phyloP scores from a whole-genome alignment of 2,113 vertebrate genomes.

The Macquaria ambigua region DNA sequence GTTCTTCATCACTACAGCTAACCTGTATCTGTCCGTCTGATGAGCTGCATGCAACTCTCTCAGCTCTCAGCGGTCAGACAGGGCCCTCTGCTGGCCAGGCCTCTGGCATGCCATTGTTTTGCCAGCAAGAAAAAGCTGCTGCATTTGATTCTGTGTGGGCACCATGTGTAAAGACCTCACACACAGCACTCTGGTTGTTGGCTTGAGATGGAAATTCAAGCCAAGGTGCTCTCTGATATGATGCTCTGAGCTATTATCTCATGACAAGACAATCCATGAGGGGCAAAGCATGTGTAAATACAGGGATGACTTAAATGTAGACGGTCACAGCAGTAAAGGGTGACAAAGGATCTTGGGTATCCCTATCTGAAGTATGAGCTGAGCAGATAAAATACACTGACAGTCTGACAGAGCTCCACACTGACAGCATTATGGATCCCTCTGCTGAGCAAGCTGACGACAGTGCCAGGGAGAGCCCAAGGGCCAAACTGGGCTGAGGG shows the following conservation, averaged over 20 bases:
- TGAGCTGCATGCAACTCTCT: constrained; percentile 19
- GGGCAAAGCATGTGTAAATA: constrained; percentile 11
- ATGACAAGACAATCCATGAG: constrained; percentile 18
- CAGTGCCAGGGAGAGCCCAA: constrained; percentile 28
- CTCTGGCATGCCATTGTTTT: background rate
- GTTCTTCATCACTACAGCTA: constrained; percentile 39
- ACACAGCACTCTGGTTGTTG: constrained; percentile 4
- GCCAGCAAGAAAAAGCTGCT: constrained; percentile 11
- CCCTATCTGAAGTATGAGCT: constrained; percentile 14
- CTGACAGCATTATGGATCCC: constrained; percentile 35
- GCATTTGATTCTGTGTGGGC: constrained; percentile 27
- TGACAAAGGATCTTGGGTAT: constrained; percentile 28
- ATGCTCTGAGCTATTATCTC: constrained; percentile 11
- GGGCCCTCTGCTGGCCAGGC: constrained; percentile 74
- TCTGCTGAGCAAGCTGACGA: constrained; percentile 45
- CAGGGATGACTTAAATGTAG: constrained; percentile 20
- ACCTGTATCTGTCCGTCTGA: constrained; percentile 24
- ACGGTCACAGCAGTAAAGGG: constrained; percentile 11
- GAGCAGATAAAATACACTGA: constrained; percentile 38
- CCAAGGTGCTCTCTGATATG: constrained; percentile 26
- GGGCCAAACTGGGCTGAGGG: constrained; percentile 21
- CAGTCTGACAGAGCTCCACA: constrained; percentile 30
- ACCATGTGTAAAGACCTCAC: constrained; percentile 12
- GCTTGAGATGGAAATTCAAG: constrained; percentile 25
- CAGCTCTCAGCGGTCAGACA: constrained; percentile 2